Evolutionary conservation across 2,888 invertebrate genomes (phyloP), one percentile per base, ranked within the genome.

Genomic region (Portevinia maculata): DNA sequence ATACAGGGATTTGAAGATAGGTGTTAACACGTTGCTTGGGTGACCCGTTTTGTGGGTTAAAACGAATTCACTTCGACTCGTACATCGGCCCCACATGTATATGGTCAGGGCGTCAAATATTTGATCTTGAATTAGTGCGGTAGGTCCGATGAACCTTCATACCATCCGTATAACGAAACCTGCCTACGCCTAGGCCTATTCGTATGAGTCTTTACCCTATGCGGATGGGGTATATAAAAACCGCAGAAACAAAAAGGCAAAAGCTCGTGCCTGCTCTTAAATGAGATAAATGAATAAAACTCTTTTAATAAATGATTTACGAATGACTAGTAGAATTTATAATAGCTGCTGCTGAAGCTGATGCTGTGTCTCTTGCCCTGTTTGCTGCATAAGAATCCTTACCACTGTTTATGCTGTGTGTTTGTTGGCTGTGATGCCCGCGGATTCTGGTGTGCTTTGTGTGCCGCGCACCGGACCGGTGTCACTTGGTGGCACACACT

Each of bases 221-320:
- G 8, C 15, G 19, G 5, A 46, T 46, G 37, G 48, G 48, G 37
- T 17, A 32, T 15, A 48, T 48, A 17, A 44, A 37, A 48, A 48
- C 28, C 30, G 19, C 50, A 34, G 59, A 52, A 7, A 34, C 15
- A 50, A 28, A 50, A 28, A 76, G 17, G 30, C 13, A 48, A 62
- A 59, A 65, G 19, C 48, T 59, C 60, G 53, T 59, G 46, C 28
- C 39, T 62, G 60, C 52, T 64, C 41, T 19, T 69, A 75, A 79
- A 79, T 69, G 69, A 74, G 67, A 69, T 57, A 79, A 75, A 75
- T 70, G 75, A 75, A 75, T 81, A 59, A 74, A 81, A 75, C 79
- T 81, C 64, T 69, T 75, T 79, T 79, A 79, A 79, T 79, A 79
- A 81, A 81, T 81, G 79, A 81, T 81, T 81, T 81, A 81, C 79